Conservation (phyloP, 1,140 invertebrate genomes). For the Diprion similis region DNA sequence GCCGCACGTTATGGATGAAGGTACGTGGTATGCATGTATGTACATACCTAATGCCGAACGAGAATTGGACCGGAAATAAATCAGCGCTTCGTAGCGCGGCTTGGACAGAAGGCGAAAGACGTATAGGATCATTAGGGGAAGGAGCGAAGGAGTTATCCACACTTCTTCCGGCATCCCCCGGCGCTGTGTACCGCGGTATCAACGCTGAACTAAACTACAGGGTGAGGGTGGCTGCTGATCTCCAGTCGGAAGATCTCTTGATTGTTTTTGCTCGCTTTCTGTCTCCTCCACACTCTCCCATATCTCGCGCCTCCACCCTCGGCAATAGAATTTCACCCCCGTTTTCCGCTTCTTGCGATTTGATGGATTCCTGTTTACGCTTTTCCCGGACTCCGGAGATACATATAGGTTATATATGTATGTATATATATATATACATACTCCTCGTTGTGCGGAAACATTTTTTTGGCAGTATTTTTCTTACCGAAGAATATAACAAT, state of each 20-base stretch:
- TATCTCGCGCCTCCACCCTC: too few relatives aligned
- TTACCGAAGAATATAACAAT: not conserved
- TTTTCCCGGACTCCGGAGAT: not conserved
- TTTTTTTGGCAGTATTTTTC: not conserved
- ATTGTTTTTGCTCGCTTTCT: not conserved
- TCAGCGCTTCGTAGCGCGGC: not conserved
- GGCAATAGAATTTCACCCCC: not conserved
- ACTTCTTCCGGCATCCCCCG: not conserved
- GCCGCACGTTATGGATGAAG: too few relatives aligned
- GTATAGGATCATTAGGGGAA: not conserved
- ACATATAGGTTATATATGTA: not conserved
- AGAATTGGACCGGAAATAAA: not conserved
- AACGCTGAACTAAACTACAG: too few relatives aligned
- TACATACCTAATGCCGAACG: too few relatives aligned
- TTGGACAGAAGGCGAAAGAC: not conserved
- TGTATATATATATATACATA: too few relatives aligned
- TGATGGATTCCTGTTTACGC: conserved; percentile 4
- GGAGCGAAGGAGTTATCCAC: not conserved
- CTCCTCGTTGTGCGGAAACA: not conserved
- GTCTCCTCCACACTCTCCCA: too few relatives aligned
- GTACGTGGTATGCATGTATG: too few relatives aligned
- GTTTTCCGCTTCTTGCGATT: not conserved
- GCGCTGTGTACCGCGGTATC: not conserved
- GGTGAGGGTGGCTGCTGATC: too few relatives aligned
- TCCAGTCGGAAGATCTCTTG: not conserved